Evolutionary conservation across 2,888 invertebrate genomes (phyloP), one percentile per base, ranked within the genome.

Genomic region (Sphaeridia pumilis): DNA sequence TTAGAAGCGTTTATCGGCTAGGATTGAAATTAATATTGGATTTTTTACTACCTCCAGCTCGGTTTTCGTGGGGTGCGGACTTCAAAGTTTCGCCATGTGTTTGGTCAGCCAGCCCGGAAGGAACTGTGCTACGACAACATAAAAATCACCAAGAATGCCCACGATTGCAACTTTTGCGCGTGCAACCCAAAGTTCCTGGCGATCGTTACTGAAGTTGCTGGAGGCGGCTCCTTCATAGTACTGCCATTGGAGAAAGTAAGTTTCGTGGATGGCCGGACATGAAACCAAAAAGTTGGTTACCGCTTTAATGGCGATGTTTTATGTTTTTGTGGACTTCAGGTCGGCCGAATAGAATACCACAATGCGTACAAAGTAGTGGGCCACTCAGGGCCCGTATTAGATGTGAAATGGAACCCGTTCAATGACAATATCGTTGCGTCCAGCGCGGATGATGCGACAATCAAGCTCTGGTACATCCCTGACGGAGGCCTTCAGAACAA

Each of bases 161-260:
- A 92, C 76, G 94, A 95, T 70, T 88, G 90, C 24, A 85, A 87
- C 67, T 93, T 92, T 72, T 93, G 93, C 73, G 87, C 87, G 1
- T 92, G 89, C 57, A 95, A 95, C 73, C 89, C 93, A 4, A 94
- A 93, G 74, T 95, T 90, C 72, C 76, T 95, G 64, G 95, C 94
- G 20, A 78, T 61, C 31, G 61, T 88, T 58, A 90, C 90, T 21
- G 90, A 93, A 69, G 90, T 90, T 12, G 92, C 92, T 14, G 90
- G 90, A 2, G 90, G 90, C 0, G 90, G 90, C 3, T 87, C 92
- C 14, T 95, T 95, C 71, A 76, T 93, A 17, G 92, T 94, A 22
- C 73, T 94, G 61, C 90, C 92, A 2, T 76, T 94, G 61, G 83
- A 84, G 69, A 84, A 85, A 75, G 92, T 92, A 59, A 26, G 12